These are phyloP conservation scores for Tolmerus cingulatus DNA, from an alignment of 2,888 invertebrate species.

Conservation along the genomic window DNA sequence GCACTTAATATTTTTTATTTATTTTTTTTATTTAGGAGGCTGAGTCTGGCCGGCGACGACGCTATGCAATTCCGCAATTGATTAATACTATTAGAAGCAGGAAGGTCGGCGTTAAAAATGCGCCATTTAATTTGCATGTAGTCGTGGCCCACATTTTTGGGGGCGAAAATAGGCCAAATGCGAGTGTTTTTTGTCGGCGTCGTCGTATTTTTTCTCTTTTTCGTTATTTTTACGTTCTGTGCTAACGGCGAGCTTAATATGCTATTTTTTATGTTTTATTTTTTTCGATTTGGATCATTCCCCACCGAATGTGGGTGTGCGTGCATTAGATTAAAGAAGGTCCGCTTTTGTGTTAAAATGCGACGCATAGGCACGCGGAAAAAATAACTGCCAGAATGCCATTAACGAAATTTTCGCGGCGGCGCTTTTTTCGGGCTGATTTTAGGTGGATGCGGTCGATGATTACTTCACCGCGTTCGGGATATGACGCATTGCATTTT, in stretches of 20 bases:
- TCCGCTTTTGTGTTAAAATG: not conserved
- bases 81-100: slow-evolving; percentile 7
- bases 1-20: not conserved
- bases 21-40: not conserved
- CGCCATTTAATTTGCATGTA: slow-evolving; percentile 18
- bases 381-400: slow-evolving; percentile 10
- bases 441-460: slow-evolving; percentile 28
- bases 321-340: not conserved
- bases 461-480: slow-evolving; percentile 12
- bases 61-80: not conserved
- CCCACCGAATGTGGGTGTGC: not conserved
- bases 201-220: not conserved
- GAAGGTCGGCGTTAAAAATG: slow-evolving; percentile 11
- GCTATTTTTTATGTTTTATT: not conserved
- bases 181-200: not conserved
- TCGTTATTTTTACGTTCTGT: slow-evolving; percentile 10
- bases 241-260: not conserved
- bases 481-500: slow-evolving; percentile 24
- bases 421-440: not conserved
- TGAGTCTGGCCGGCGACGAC: not conserved
- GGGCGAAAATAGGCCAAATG: slow-evolving; percentile 13
- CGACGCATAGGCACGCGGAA: slow-evolving; percentile 7
- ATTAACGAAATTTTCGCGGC: not conserved
- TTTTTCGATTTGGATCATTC: not conserved
- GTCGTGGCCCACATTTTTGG: slow-evolving; percentile 5